Base-by-base conservation (phyloP, 2,113 vertebrate genomes). In the Carassius carassius region DNA sequence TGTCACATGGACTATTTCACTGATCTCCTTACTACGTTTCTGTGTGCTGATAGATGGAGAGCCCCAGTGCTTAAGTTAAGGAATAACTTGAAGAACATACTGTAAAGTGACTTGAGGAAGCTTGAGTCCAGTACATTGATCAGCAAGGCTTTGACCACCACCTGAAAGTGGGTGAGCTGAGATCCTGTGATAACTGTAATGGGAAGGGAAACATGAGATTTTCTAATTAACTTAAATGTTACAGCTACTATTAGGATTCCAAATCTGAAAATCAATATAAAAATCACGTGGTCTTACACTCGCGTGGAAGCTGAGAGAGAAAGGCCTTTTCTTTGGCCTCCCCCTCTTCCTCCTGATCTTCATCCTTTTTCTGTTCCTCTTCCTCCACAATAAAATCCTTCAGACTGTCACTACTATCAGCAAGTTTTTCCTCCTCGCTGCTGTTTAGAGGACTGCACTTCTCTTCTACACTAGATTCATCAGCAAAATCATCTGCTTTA, bases 91-190 rank as follows among this genome's bases (percentile, higher is more conserved):
- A 67, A n/a, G 41, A 25, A 56, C 95, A 95, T 94, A 97, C 96
- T 92, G 89, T 96, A 96, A 70, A 97, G 89, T 3, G 95, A 94
- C 75, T 77, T 86, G 89, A 97, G 91, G 86, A 97, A 97, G 80
- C 85, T 94, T 7, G 81, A 76, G 89, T 96, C 96, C 49, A 95
- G 84, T 41, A 94, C 93, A 88, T 96, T 96, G 89, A 96, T 96
- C 35, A 97, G 92, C 87, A 97, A 93, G 72, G 95, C 95, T 76
- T 95, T 96, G 74, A 97, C 92, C 86, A 96, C 92, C 92, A 93
- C 94, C 91, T 95, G 89, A 89, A 97, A 96, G 86, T 97, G 95
- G 41, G 89, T 90, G 17, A 87, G 91, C 90, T 90, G 94, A 73
- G 94, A 92, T 82, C 89, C 91, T 60, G 85, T 91, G 78, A 87